Evolutionary conservation across 2,888 invertebrate genomes (phyloP), one percentile per base, ranked within the genome.

Genomic region (Agrotis clavis): DNA sequence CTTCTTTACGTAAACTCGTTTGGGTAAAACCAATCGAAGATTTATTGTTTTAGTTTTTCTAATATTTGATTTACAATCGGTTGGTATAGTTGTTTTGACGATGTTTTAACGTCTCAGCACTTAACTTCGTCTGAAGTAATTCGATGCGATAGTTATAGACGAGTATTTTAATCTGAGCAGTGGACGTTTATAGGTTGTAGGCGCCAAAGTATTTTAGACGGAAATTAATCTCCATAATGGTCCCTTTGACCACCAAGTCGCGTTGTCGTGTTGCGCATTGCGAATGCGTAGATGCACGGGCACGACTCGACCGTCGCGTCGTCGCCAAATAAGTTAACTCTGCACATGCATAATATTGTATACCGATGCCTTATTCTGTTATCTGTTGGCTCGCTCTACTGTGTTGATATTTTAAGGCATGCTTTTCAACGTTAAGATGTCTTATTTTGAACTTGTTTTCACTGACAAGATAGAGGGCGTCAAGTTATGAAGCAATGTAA

Each of bases 181-280:
- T 63, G 65, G 78, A 73, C 77, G 59, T 83, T 83, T 79, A 86
- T 71, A 68, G 71, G 53, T 77, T 74, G 76, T 80, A 77, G 82
- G 82, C 82, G 81, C 81, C 84, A 66, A 79, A 83, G 83, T 81
- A 78, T 83, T 83, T 88, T 78, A 84, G 84, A 83, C 85, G 88
- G 88, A 89, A 87, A 87, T 87, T 83, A 87, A 88, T 86, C 82
- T 85, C 85, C 87, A 89, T 88, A 89, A 86, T 87, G 79, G 83
- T 82, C 73, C 77, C 75, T 80, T 79, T 82, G 84, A 84, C 79
- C 79, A 82, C 75, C 75, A 77, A 75, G 79, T 85, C 76, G 79
- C 83, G 80, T 83, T 73, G 77, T 71, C 80, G 79, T 75, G 85
- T 78, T 74, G 73, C 65, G 82, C 78, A 85, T 83, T 77, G 80